Base-by-base conservation (phyloP, 2,888 invertebrate species). In the Tridacna gigas region DNA sequence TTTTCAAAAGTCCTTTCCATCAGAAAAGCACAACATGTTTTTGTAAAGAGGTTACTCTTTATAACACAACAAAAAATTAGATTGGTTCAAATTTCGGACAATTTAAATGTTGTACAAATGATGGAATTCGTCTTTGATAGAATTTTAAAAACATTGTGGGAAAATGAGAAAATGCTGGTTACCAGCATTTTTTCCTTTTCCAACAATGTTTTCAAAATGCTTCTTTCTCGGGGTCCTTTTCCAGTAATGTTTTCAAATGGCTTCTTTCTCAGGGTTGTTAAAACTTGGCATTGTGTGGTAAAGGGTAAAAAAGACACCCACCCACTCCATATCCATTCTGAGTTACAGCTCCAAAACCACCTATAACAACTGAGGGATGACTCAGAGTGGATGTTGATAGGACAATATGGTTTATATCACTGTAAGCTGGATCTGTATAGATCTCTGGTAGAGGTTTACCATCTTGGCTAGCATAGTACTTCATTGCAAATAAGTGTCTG, bases 351-450 rank as follows among this genome's bases (percentile, higher is more conserved):
- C 98, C 99, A 95, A 99, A 99, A 0, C 98, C 98, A 45, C 99
- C 99, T 37, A 97, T 97, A 91, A 97, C 95, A 18, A 99, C 97
- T 77, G 97, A 97, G 0, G 98, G 97, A 73, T 98, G 97, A 0
- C 97, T 97, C 73, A 99, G 95, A 0, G 99, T 99, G 78, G 99
- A 99, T 0, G 99, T 99, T 74, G 99, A 99, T 63, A 99, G 95
- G 89, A 98, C 97, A 90, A 97, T 98, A 91, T 98, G 96, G 95
- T 98, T 98, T 85, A 99, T 96, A 84, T 96, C 96, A 75, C 96
- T 95, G 94, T 98, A 99, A 56, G 97, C 97, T 48, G 96, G 96
- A 88, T 98, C 98, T 86, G 96, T 95, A 92, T 96, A 98, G 61
- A 98, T 93, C 15, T 95, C 96, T 22, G 97, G 97, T 60, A 96